Evolutionary conservation across 1,140 invertebrate genomes (phyloP).

Genomic region (Drosophila carrolli): DNA sequence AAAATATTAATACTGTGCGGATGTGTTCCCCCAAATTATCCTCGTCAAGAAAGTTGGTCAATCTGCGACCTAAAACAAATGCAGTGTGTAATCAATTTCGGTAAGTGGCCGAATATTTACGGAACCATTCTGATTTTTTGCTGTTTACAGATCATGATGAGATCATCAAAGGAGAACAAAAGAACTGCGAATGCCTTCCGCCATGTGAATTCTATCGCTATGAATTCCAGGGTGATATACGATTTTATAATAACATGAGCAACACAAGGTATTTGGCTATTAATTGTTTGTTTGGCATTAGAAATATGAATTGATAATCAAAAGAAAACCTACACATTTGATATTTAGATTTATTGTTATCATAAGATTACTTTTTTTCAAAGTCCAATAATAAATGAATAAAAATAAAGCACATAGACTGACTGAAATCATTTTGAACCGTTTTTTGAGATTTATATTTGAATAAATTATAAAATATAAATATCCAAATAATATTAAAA

Average conservation of each 20-base stretch:
- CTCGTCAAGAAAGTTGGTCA: constrained; percentile 56
- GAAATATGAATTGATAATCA: background rate
- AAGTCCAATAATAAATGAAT: too few relatives aligned
- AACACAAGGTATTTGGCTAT: constrained; percentile 29
- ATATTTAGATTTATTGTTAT: background rate
- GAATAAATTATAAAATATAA: too few relatives aligned
- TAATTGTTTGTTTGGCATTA: background rate
- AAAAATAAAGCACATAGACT: too few relatives aligned
- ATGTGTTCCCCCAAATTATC: constrained; percentile 86
- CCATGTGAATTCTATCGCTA: constrained; percentile 62
- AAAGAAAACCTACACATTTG: background rate
- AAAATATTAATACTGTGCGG: constrained; percentile 85
- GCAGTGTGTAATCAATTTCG: constrained; percentile 46
- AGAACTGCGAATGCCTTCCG: constrained; percentile 67
- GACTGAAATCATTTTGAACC: background rate
- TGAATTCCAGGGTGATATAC: constrained; percentile 49
- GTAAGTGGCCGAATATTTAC: constrained; percentile 43
- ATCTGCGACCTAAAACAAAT: constrained; percentile 56
- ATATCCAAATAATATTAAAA: too few relatives aligned
- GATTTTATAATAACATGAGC: constrained; percentile 1
- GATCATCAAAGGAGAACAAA: constrained; percentile 22
- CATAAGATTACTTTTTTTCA: too few relatives aligned
- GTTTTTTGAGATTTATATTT: background rate
- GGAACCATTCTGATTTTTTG: background rate
- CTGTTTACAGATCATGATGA: constrained; percentile 38